These are phyloP conservation scores for Cheilosia variabilis DNA, from an alignment of 2,888 invertebrate genomes.

Conservation along the genomic window DNA sequence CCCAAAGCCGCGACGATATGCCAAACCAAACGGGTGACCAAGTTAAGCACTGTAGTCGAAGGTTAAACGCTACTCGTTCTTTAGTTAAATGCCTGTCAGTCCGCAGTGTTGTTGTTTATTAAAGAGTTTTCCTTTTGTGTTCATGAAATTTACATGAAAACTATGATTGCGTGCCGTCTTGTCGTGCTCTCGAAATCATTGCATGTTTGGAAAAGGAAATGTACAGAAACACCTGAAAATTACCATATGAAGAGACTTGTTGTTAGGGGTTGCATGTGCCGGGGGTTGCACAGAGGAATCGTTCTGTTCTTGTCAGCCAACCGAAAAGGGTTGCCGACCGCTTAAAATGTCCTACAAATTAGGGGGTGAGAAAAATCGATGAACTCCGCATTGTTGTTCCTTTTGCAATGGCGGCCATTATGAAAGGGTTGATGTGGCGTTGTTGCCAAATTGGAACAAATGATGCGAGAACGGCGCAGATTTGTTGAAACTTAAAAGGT, in stretches of 20 bases:
- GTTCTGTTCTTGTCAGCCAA: background rate
- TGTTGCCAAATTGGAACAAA: too few species aligned
- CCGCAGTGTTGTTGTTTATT: constrained; percentile 55
- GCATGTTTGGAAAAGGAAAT: constrained; percentile 43
- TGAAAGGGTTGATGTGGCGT: too few species aligned
- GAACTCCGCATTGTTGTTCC: background rate
- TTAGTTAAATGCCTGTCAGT: constrained; percentile 71
- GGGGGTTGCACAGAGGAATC: constrained; percentile 29
- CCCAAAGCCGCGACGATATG: background rate
- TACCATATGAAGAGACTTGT: constrained; percentile 45
- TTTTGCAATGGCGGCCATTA: too few species aligned
- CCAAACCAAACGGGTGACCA: constrained; percentile 9
- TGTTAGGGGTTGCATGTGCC: constrained; percentile 1
- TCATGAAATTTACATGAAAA: constrained; percentile 67
- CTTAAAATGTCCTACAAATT: too few species aligned
- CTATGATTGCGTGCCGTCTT: constrained; percentile 62
- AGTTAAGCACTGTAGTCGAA: constrained; percentile 5
- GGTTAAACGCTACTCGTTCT: constrained; percentile 68
- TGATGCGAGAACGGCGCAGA: too few species aligned
- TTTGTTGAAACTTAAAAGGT: too few species aligned
- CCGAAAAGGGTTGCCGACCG: constrained; percentile 32
- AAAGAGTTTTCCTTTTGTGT: constrained; percentile 55
- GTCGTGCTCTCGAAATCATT: constrained; percentile 48
- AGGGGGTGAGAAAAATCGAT: constrained; percentile 32
- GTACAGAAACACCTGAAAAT: constrained; percentile 60